Evolutionary conservation across 2,888 invertebrate species (phyloP), one percentile per base, ranked within the genome.

Genomic region (Teinopalpus imperialis): DNA sequence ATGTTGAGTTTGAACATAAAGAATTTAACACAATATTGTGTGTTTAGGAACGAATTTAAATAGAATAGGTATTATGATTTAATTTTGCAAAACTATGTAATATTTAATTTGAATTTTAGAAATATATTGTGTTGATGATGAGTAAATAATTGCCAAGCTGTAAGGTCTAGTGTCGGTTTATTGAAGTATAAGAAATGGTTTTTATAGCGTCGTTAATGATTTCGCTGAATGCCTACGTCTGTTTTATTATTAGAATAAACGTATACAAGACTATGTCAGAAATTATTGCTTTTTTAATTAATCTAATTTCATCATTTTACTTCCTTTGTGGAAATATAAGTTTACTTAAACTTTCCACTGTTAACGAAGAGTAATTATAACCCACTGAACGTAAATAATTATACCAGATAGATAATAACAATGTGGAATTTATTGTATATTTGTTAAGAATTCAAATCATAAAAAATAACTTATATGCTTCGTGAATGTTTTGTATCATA

Each of bases 201-300:
- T 56, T 54, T 52, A 52, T 46, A 46, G 40, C 9, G 35, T 23
- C 43, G 43, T 36, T 39, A 52, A 51, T 48, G 48, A 39, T 10
- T 48, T 21, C 35, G 7, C 40, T 39, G 48, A 49, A 53, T 49
- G 39, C 48, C 53, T 57, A 49, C 55, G 50, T 53, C 48, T 52
- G 49, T 48, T 52, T 54, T 56, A 56, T 56, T 56, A 52, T 48
- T 39, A 51, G 46, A 48, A 43, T 48, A 48, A 51, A 52, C 5
- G 29, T 36, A 30, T 10, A 35, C 29, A 12, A 14, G 35, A 18
- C 35, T 16, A 8, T 12, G 30, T 16, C 26, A 23, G 9, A 36
- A 41, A 47, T 42, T 9, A 47, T 47, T 30, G 23, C 24, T 14
- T 35, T 14, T 16, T 12, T 12, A n/a, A n/a, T n/a, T n/a, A n/a